phyloP scores from a whole-genome alignment of 37 sponge, comb jelly and placozoan species.

The Agelas oroides region DNA sequence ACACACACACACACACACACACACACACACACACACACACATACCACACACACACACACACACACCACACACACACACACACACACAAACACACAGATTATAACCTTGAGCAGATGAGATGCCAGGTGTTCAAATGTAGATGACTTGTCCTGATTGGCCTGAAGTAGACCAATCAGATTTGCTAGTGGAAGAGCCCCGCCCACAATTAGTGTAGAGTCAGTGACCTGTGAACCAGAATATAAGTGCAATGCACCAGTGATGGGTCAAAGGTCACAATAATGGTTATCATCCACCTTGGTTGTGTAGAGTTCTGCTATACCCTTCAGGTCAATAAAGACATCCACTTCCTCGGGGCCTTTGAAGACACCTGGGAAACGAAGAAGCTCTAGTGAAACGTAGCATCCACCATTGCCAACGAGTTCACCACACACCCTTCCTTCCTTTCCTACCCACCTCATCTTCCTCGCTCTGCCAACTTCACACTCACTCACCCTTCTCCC shows the following conservation, averaged over 20 bases:
- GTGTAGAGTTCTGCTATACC: not conserved
- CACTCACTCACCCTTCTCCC: too few relatives aligned
- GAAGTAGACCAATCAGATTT: conserved; percentile 57
- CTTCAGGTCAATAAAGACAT: conserved; percentile 61
- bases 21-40: too few relatives aligned
- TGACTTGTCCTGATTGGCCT: conserved; percentile 31
- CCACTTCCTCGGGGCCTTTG: conserved; percentile 15
- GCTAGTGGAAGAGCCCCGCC: conserved; percentile 66
- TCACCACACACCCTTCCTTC: not conserved
- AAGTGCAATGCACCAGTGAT: not conserved
- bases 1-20: too few relatives aligned
- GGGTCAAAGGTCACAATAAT: too few relatives aligned
- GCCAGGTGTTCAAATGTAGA: conserved; percentile 51
- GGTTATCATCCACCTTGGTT: not conserved
- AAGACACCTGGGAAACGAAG: conserved; percentile 53
- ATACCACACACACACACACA: too few relatives aligned
- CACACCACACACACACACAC: too few relatives aligned
- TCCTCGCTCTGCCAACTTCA: too few relatives aligned
- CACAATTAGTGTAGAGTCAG: conserved; percentile 37
- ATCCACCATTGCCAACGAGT: not conserved
- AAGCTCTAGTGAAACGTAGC: not conserved
- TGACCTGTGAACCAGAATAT: conserved; percentile 14
- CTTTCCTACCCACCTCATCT: too few relatives aligned
- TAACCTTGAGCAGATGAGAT: conserved; percentile 27
- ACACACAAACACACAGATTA: too few relatives aligned